phyloP scores from a whole-genome alignment of 1,140 invertebrate species.

The Laodelphax striatellus region DNA sequence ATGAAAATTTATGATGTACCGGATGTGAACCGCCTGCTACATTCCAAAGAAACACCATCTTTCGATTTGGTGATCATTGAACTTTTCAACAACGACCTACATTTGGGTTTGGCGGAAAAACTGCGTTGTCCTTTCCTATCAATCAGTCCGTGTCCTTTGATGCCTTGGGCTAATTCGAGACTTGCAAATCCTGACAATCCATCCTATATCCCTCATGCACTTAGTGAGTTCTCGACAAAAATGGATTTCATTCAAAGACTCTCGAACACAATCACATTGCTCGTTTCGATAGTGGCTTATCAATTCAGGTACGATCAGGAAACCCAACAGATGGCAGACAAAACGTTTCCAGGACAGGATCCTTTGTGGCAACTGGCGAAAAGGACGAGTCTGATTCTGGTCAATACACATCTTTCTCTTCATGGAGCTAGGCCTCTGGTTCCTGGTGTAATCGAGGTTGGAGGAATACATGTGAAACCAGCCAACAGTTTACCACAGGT shows the following conservation, averaged over 20 bases:
- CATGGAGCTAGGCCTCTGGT: conserved; percentile 34
- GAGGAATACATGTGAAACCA: conserved; percentile 43
- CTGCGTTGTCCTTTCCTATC: conserved; percentile 47
- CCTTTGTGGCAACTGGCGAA: conserved; percentile 28
- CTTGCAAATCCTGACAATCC: conserved; percentile 15
- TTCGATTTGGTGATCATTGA: conserved; percentile 29
- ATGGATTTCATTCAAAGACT: conserved; percentile 4
- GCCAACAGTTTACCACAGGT: conserved; percentile 41
- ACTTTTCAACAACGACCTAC: conserved; percentile 23
- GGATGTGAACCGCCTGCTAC: conserved; percentile 36
- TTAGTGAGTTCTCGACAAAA: background rate
- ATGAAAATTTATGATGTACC: conserved; percentile 14
- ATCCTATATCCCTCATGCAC: conserved; percentile 6
- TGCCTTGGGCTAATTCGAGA: conserved; percentile 45
- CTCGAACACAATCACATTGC: background rate
- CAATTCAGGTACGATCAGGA: conserved; percentile 2
- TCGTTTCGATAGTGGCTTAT: background rate
- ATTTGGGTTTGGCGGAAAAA: conserved; percentile 19
- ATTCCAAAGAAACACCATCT: conserved; percentile 23
- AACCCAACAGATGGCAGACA: conserved; percentile 19
- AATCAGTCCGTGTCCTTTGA: conserved; percentile 38
- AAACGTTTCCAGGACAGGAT: conserved; percentile 37
- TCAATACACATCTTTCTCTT: conserved; percentile 41
- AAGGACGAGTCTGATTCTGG: conserved; percentile 38
- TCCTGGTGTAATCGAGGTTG: conserved; percentile 42